Evolutionary conservation across 2,113 vertebrate genomes (phyloP).

Genomic region (Amblyopsis rosae): DNA sequence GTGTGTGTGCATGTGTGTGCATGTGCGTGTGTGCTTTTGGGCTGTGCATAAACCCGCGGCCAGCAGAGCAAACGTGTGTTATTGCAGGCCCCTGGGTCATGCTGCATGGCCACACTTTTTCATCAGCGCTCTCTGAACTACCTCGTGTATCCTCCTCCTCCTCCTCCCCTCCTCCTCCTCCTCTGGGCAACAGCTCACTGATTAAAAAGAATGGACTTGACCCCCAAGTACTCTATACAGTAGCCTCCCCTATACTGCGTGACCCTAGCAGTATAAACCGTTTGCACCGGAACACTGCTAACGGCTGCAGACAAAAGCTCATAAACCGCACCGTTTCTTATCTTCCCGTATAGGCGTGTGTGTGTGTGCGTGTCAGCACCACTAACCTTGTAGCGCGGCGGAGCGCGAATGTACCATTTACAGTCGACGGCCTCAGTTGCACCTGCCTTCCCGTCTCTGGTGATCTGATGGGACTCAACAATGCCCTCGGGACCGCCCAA

Average conservation of each 20-base stretch:
- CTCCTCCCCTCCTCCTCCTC: slow-evolving; percentile 25
- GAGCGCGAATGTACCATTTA: slow-evolving; percentile 97
- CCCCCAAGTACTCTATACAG: slow-evolving; percentile 27
- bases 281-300: slow-evolving; percentile 39
- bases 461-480: slow-evolving; percentile 94
- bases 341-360: slow-evolving; percentile 13
- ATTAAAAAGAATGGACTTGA: slow-evolving; percentile 59
- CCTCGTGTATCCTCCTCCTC: slow-evolving; percentile 11
- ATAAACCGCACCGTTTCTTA: slow-evolving; percentile 30
- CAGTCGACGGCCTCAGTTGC: slow-evolving; percentile 94
- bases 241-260: slow-evolving; percentile 51
- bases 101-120: slow-evolving; percentile 31
- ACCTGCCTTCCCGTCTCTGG: slow-evolving; percentile 92
- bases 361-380: slow-evolving; percentile 8
- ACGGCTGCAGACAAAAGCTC: slow-evolving; percentile 52
- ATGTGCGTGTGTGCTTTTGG: neutral
- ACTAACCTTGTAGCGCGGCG: slow-evolving; percentile 96
- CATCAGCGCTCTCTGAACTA: slow-evolving; percentile 1
- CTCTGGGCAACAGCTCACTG: slow-evolving; percentile 50
- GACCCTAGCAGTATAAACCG: slow-evolving; percentile 45
- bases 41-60: slow-evolving; percentile 15
- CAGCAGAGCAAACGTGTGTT: slow-evolving; percentile 58
- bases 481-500: slow-evolving; percentile 97
- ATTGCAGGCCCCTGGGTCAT: slow-evolving; percentile 48
- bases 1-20: neutral